Percentiles rank a stretch among this genome's conserved stretches.
Conservation (phyloP, 2,888 invertebrate genomes). For the Thymelicus acteon region DNA sequence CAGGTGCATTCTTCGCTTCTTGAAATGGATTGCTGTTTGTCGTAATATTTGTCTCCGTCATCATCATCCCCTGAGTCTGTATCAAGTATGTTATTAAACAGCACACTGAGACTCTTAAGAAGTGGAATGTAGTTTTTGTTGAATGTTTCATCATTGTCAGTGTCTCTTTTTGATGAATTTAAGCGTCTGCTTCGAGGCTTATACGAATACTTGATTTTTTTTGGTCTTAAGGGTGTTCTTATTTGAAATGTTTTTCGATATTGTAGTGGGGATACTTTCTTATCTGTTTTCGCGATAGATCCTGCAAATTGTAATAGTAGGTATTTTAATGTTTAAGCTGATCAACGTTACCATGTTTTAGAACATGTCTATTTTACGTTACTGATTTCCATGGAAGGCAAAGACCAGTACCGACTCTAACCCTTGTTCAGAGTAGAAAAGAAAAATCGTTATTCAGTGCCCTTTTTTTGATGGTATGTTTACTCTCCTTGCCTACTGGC, state of each 20-base stretch:
- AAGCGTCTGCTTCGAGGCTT: constrained; percentile 55
- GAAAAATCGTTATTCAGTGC: too few species aligned
- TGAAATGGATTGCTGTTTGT: constrained; percentile 27
- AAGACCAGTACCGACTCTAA: too few species aligned
- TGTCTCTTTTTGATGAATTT: constrained; percentile 63
- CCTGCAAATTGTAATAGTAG: constrained; percentile 47
- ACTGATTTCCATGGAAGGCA: too few species aligned
- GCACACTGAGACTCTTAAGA: constrained; percentile 70
- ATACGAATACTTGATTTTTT: constrained; percentile 56
- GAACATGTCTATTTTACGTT: too few species aligned
- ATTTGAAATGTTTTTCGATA: constrained; percentile 64
- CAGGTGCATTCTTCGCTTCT: constrained; percentile 28
- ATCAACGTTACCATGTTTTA: too few species aligned
- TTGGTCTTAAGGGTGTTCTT: constrained; percentile 64
- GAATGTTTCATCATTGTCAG: constrained; percentile 60
- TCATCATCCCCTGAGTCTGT: constrained; percentile 59
- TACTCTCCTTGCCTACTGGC: too few species aligned
- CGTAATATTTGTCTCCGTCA: constrained; percentile 43
- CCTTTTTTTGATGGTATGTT: too few species aligned
- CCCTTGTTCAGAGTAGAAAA: too few species aligned
- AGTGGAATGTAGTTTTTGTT: constrained; percentile 70
- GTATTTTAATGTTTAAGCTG: neutral
- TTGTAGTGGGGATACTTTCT: constrained; percentile 57
- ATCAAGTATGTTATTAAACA: constrained; percentile 73
- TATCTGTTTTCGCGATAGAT: constrained; percentile 41